These are phyloP conservation scores for Athripsodes cinereus DNA, from an alignment of 2,888 invertebrate genomes.

Conservation along the genomic window DNA sequence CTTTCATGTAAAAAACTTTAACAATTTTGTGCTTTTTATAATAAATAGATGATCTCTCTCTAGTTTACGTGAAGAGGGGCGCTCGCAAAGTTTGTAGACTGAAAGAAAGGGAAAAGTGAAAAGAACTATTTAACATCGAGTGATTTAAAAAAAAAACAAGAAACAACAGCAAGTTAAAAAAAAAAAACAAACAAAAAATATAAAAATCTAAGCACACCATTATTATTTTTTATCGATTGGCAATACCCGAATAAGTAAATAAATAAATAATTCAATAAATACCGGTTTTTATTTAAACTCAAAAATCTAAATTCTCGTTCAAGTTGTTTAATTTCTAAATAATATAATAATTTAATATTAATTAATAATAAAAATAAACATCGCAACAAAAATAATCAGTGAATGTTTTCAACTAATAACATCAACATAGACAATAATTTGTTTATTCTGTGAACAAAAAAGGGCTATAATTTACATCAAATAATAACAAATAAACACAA, in stretches of 20 bases:
- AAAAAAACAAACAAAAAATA: neutral
- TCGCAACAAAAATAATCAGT: neutral
- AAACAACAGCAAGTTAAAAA: neutral
- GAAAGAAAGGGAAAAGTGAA: neutral
- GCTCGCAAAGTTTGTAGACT: neutral
- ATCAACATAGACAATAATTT: neutral
- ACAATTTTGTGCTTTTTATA: slow-evolving; percentile 23
- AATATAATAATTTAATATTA: neutral
- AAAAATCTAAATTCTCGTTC: neutral
- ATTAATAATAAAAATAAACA: neutral
- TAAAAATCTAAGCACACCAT: neutral
- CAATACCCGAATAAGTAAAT: slow-evolving; percentile 1
- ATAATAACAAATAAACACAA: slow-evolving; percentile 11
- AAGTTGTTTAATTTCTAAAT: neutral
- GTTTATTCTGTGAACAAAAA: neutral
- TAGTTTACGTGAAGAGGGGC: neutral
- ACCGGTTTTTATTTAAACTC: neutral
- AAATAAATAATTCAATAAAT: neutral
- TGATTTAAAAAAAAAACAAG: neutral
- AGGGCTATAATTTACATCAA: slow-evolving; percentile 21
- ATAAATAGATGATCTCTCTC: neutral
- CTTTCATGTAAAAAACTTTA: slow-evolving; percentile 6
- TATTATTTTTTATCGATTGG: slow-evolving; percentile 1
- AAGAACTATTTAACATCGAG: neutral
- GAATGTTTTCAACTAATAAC: neutral